Base-by-base conservation (phyloP, 2,113 vertebrate species). In the Cyanoramphus novaezelandiae region DNA sequence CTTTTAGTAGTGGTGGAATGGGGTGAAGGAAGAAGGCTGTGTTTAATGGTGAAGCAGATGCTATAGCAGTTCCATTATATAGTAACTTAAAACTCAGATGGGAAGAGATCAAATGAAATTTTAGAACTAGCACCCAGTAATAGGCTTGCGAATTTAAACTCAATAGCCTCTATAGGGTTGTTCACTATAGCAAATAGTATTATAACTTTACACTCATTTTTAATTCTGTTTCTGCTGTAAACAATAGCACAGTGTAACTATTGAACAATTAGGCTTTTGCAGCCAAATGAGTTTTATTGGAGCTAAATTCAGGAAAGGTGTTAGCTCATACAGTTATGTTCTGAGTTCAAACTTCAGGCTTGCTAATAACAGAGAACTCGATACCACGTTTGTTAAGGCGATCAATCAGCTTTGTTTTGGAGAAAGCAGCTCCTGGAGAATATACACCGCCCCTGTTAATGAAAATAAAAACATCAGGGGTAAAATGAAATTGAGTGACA, bases 361-460 rank as follows among this genome's bases (percentile, higher is more conserved):
- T 98, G 93, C 98, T 98, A 89, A 98, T 97, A 90, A 99, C 98
- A 62, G 98, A 99, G 96, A 99, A 99, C 93, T 98, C 98, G 95
- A 99, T 97, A 85, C 99, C 99, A 23, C 94, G 97, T 74, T 98
- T 98, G 98, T 98, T 98, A 82, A 99, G 99, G 52, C 99, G 98
- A 80, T 99, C 98, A 25, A 99, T 98, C 91, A 99, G 92, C 46
- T 98, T 99, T 88, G 99, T 99, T 97, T 98, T 99, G 46, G 96
- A 98, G 92, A 99, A 99, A 25, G 88, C 98, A 14, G 99, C 99
- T 98, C 99, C 99, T 1, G 99, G 99, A 57, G 98, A 98, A 93
- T 99, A 99, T 6, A 99, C 99, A 6, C 99, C 99, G 46, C 99
- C 99, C 69, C 99, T 99, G 97, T 47, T 95, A 87, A 92, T 4